Evolutionary conservation across 2,113 vertebrate species (phyloP), one percentile per base, ranked within the genome.

Genomic region (Halichoerus grypus): DNA sequence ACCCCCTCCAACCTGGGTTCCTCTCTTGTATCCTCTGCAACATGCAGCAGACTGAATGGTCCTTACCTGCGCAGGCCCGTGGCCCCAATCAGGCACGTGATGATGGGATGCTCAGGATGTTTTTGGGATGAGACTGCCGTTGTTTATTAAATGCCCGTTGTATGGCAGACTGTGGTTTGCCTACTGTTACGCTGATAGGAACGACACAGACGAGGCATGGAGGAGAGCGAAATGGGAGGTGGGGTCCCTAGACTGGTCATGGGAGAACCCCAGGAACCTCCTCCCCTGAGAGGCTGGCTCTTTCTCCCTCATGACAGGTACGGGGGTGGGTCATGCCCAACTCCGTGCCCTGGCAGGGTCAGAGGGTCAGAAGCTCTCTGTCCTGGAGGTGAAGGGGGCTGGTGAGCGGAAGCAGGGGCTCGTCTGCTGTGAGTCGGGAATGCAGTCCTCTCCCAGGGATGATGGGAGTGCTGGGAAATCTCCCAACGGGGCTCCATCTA

Each of bases 191-290:
- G 10, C 76, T 5, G n/a, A 33, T 31, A 36, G 21, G 51, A 26
- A 28, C 0, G 28, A 28, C 61, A 5, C 10, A 7, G 67, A 31
- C 2, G 8, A 21, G 53, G 21, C 0, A 0, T 3, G n/a, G 18
- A 3, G 14, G 7, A 0, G 4, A 28, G 42, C 1, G n/a, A 7
- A 8, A 26, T 33, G 5, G 0, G 15, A 21, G 8, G 49, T 10
- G 7, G 13, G 61, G n/a, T 16, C 46, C 36, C 28, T 21, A 0
- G 12, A 8, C 55, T 36, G 63, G 65, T 53, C 8, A 2, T 4
- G 26, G 63, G 28, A 18, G n/a, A 11, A 53, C 49, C 36, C 55
- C 5, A 19, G 49, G 49, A 72, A 13, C 11, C 42, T 18, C 39
- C 28, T 24, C 10, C 57, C 33, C 33, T 1, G 12, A 65, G 22